These are phyloP conservation scores for Popillia japonica DNA, from an alignment of 1,140 invertebrate genomes.

Conservation along the genomic window DNA sequence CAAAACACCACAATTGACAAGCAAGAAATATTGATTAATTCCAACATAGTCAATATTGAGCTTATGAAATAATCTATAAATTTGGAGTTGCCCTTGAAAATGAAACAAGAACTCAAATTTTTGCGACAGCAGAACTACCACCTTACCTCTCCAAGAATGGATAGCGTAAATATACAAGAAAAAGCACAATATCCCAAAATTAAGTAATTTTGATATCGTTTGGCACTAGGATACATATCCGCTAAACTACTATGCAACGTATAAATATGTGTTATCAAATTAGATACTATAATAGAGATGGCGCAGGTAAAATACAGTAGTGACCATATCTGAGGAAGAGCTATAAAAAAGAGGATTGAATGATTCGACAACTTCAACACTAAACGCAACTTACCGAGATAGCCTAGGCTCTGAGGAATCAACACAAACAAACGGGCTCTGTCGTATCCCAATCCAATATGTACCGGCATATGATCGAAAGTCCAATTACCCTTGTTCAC, in stretches of 20 bases:
- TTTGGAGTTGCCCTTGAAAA: neutral
- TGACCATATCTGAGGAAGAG: slow-evolving; percentile 26
- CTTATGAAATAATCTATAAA: neutral
- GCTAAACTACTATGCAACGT: slow-evolving; percentile 21
- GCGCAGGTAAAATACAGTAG: slow-evolving; percentile 10
- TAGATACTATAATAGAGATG: neutral
- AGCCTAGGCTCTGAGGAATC: slow-evolving; percentile 34
- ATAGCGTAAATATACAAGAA: neutral
- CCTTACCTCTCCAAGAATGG: slow-evolving; percentile 1
- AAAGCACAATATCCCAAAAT: neutral
- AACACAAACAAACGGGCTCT: neutral
- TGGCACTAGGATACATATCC: slow-evolving; percentile 5
- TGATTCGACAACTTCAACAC: neutral
- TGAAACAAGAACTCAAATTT: neutral
- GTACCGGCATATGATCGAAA: neutral
- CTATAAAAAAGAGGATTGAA: neutral
- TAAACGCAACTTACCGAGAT: slow-evolving; percentile 14
- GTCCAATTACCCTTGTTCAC: slow-evolving; percentile 1
- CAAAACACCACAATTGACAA: slow-evolving; percentile 32
- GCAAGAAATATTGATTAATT: slow-evolving; percentile 17
- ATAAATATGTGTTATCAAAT: neutral
- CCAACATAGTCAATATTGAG: neutral
- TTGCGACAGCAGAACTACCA: too few species aligned
- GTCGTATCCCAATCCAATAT: neutral
- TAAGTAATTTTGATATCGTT: slow-evolving; percentile 18